Evolutionary conservation across 2,888 invertebrate species (phyloP).

Genomic region (Heliconius hortense): DNA sequence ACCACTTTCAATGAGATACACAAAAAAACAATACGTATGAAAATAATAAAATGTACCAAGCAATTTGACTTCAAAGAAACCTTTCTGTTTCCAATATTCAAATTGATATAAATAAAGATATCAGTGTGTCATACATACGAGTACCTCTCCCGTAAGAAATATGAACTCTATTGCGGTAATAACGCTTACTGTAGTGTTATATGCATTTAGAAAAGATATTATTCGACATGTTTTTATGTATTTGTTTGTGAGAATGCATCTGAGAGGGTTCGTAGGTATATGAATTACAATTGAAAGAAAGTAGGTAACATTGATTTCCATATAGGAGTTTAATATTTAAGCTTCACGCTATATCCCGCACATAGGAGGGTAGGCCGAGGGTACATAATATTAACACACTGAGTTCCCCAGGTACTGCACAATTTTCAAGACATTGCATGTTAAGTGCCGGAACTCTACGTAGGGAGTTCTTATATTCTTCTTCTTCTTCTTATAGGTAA

Average conservation of each 20-base stretch:
- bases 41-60: neutral
- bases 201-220: neutral
- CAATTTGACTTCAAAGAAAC: neutral
- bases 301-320: neutral
- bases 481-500: too few relatives aligned
- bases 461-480: too few relatives aligned
- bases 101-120: slow-evolving; percentile 7
- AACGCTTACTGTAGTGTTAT: neutral
- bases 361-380: neutral
- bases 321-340: neutral
- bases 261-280: neutral
- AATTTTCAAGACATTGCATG: too few relatives aligned
- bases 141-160: neutral
- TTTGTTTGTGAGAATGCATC: neutral
- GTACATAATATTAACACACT: neutral
- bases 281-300: neutral
- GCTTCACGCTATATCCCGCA: neutral
- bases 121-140: neutral
- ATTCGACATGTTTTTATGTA: neutral
- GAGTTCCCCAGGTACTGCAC: too few relatives aligned
- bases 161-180: neutral
- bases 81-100: slow-evolving; percentile 13
- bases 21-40: neutral
- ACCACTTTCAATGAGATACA: too few relatives aligned
- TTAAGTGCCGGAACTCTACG: too few relatives aligned